These are phyloP conservation scores for Cryptops parisi DNA, from an alignment of 2,888 invertebrate genomes.

Conservation along the genomic window DNA sequence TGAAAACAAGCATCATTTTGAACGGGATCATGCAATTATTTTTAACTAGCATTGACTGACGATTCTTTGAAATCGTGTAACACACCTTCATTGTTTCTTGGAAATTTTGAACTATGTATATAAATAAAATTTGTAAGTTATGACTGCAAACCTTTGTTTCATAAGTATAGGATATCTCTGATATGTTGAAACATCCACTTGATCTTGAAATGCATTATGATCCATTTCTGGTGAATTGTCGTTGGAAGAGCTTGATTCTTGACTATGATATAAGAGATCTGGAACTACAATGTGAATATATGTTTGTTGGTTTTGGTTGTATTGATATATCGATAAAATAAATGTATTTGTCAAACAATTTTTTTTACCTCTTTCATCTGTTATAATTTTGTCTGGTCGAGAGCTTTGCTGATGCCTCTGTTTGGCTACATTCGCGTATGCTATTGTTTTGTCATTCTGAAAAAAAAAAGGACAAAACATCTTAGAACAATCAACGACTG, in stretches of 20 bases:
- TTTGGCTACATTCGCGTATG: neutral
- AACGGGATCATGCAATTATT: no score
- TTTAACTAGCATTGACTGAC: no score
- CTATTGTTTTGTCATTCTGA: neutral
- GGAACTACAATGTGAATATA: conserved; percentile 13
- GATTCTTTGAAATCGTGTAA: no score
- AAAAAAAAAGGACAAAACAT: neutral
- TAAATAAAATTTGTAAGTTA: no score
- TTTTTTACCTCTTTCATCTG: neutral
- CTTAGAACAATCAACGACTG: neutral
- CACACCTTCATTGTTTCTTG: no score
- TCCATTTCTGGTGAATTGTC: conserved; percentile 4
- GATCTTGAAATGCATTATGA: neutral
- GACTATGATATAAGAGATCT: conserved; percentile 18
- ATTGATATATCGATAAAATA: neutral
- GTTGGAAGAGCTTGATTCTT: conserved; percentile 17
- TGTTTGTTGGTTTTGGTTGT: no score
- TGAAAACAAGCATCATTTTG: no score
- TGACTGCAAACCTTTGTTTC: no score
- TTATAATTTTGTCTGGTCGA: neutral
- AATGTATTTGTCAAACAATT: neutral
- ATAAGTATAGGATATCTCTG: no score
- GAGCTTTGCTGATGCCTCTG: neutral
- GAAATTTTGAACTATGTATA: no score
- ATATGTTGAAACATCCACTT: no score